Evolutionary conservation across 2,888 invertebrate species (phyloP).

Genomic region (Meiosimyza platycephala): DNA sequence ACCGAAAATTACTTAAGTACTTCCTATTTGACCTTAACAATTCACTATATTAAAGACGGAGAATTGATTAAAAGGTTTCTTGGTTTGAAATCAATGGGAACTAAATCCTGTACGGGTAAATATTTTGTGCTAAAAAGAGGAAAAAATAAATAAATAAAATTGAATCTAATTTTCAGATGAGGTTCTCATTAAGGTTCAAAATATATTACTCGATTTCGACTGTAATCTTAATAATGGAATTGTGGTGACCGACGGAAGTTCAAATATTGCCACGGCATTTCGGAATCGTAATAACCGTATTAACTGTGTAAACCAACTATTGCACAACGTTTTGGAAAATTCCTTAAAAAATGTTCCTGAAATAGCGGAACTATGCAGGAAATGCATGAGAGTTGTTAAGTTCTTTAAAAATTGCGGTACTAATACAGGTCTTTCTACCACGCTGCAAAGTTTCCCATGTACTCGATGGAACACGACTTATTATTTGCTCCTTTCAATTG

Average conservation of each 20-base stretch:
- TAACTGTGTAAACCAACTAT: constrained; percentile 40
- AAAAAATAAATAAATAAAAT: not conserved
- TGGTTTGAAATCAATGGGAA: constrained; percentile 38
- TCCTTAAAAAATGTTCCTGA: constrained; percentile 33
- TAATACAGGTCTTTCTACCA: constrained; percentile 21
- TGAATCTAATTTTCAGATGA: constrained; percentile 33
- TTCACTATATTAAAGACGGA: constrained; percentile 41
- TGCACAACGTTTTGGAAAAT: constrained; percentile 38
- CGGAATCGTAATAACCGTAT: constrained; percentile 27
- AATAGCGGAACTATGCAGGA: constrained; percentile 29
- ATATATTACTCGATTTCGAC: constrained; percentile 36
- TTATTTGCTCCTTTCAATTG: constrained; percentile 31
- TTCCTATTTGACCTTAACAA: constrained; percentile 38
- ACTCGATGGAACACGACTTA: constrained; percentile 40
- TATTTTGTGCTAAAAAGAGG: not conserved
- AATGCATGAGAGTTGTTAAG: constrained; percentile 34
- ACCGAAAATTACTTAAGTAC: constrained; percentile 35
- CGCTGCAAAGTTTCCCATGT: constrained; percentile 34
- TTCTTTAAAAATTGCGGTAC: constrained; percentile 36
- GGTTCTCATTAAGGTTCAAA: constrained; percentile 32
- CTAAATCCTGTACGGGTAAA: constrained; percentile 37
- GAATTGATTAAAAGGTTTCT: constrained; percentile 34
- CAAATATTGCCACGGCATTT: constrained; percentile 40
- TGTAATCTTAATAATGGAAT: constrained; percentile 33
- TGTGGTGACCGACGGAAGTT: constrained; percentile 38